Evolutionary conservation across 2,797 vertebrate genomes (phyloP).

Genomic region (Pipistrellus pygmaeus): DNA sequence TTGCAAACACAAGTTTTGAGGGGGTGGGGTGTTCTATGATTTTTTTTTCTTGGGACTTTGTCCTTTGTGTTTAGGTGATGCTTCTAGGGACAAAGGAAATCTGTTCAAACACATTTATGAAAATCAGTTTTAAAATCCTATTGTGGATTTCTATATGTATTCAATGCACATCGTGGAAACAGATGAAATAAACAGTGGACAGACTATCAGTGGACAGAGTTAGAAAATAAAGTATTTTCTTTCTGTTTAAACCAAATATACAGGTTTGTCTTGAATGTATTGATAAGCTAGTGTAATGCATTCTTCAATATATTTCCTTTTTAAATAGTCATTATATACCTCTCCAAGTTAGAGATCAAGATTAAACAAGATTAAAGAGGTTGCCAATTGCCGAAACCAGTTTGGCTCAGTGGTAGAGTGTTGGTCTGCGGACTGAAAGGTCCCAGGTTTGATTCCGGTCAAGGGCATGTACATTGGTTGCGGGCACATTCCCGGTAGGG

Average conservation of each 20-base stretch:
- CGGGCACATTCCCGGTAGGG: no score
- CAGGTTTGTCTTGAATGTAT: not conserved
- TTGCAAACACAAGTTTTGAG: not conserved
- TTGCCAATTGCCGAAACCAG: no score
- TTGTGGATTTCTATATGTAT: not conserved
- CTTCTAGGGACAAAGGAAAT: not conserved
- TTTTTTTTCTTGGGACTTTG: not conserved
- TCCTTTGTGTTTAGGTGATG: not conserved
- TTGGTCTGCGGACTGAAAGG: no score
- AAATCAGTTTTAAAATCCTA: not conserved
- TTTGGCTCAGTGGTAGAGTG: no score
- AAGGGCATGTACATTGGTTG: no score
- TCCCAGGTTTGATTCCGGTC: no score
- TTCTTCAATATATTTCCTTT: not conserved
- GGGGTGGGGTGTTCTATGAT: no score
- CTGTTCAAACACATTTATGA: not conserved
- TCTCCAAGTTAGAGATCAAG: not conserved
- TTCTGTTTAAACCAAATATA: slow-evolving; percentile 17
- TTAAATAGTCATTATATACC: not conserved
- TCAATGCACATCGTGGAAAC: not conserved
- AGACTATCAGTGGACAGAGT: not conserved
- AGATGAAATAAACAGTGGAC: not conserved
- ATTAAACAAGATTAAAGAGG: not conserved
- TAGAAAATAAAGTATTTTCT: slow-evolving; percentile 9
- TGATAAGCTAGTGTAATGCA: not conserved